Evolutionary conservation across 2,888 invertebrate species (phyloP).

Genomic region (Rhagophthalmus giganteus): DNA sequence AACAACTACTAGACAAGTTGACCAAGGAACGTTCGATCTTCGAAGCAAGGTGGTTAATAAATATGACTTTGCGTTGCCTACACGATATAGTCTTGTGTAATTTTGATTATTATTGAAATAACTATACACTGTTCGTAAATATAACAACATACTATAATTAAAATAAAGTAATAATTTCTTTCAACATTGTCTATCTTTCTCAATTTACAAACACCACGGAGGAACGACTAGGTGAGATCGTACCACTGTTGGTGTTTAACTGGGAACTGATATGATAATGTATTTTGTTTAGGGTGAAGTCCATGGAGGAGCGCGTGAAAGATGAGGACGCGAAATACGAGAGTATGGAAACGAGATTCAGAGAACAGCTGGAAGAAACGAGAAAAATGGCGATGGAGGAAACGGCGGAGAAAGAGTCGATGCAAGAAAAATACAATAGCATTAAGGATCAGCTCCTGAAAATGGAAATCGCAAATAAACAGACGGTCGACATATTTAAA

Average conservation of each 20-base stretch:
- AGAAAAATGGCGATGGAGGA: conserved; percentile 33
- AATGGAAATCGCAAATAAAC: conserved; percentile 38
- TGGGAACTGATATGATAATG: conserved; percentile 51
- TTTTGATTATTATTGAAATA: conserved; percentile 12
- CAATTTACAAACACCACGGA: conserved; percentile 32
- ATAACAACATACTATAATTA: no score
- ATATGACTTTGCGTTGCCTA: conserved; percentile 49
- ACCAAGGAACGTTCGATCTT: conserved; percentile 45
- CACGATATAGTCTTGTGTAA: conserved; percentile 49
- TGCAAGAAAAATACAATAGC: conserved; percentile 36
- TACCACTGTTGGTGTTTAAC: conserved; percentile 45
- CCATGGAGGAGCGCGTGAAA: conserved; percentile 36
- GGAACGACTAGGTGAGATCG: conserved; percentile 44
- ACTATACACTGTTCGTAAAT: neutral
- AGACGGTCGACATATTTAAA: conserved; percentile 36
- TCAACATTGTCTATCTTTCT: conserved; percentile 11
- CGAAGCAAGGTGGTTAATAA: conserved; percentile 53
- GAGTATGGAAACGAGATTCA: conserved; percentile 28
- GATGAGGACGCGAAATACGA: conserved; percentile 34
- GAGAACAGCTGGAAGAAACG: conserved; percentile 35
- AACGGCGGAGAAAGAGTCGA: conserved; percentile 21
- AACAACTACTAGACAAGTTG: conserved; percentile 45
- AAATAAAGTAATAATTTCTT: neutral
- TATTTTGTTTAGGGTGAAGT: conserved; percentile 48
- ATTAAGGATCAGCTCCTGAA: conserved; percentile 41